Percentiles rank a stretch among this genome's conserved stretches.
Conservation (phyloP, 2,888 invertebrate genomes). For the Leptopterna dolabrata region DNA sequence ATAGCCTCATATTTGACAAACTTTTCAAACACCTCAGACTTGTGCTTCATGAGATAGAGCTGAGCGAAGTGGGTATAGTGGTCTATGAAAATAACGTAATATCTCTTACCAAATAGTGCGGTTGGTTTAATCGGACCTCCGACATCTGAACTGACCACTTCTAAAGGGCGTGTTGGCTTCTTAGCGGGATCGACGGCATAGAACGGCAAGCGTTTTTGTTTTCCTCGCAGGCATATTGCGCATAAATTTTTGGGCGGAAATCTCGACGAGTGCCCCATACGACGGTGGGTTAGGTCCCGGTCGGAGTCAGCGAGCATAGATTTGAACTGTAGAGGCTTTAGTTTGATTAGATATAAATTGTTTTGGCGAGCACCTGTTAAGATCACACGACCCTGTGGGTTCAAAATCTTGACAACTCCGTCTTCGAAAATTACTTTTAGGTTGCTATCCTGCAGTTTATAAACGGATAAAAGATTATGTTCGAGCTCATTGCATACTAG, state of each 20-base stretch:
- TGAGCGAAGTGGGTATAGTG: slow-evolving; percentile 63
- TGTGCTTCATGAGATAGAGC: slow-evolving; percentile 62
- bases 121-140: slow-evolving; percentile 61
- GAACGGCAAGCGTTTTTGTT: slow-evolving; percentile 9
- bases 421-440: slow-evolving; percentile 21
- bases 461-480: slow-evolving; percentile 1
- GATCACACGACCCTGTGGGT: neutral
- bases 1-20: slow-evolving; percentile 10
- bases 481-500: neutral
- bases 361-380: neutral
- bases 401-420: neutral
- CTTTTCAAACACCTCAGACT: slow-evolving; percentile 62
- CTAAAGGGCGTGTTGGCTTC: slow-evolving; percentile 53
- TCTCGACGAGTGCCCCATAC: slow-evolving; percentile 14
- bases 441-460: neutral
- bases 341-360: neutral
- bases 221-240: slow-evolving; percentile 22
- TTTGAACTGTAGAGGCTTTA: neutral
- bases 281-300: neutral
- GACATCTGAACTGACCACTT: slow-evolving; percentile 61
- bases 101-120: slow-evolving; percentile 58
- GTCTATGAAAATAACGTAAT: slow-evolving; percentile 63
- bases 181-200: neutral
- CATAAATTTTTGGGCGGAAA: neutral
- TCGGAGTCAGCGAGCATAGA: neutral